Percentiles rank a stretch among this genome's conserved stretches.
Conservation (phyloP, 2,113 vertebrate genomes). For the Rhineura floridana region DNA sequence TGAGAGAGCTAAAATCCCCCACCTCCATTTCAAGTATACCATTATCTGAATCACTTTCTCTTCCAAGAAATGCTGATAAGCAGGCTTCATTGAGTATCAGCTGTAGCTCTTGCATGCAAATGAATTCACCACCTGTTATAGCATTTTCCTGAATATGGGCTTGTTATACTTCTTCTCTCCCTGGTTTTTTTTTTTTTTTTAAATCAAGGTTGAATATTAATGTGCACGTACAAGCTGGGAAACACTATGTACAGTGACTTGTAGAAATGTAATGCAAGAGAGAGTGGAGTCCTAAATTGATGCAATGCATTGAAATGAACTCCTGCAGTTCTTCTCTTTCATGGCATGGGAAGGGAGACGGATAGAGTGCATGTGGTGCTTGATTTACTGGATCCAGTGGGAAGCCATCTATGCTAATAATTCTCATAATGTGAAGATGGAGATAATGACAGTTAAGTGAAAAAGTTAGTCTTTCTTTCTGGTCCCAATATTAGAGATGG, state of each 20-base stretch:
- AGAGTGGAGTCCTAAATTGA: neutral
- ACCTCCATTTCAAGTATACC: slow-evolving; percentile 48
- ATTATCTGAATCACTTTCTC: slow-evolving; percentile 36
- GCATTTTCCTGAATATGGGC: slow-evolving; percentile 5
- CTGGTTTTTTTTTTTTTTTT: neutral
- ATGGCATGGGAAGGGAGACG: neutral
- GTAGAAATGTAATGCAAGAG: neutral
- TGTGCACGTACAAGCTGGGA: neutral
- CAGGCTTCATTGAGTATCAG: slow-evolving; percentile 36
- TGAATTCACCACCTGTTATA: slow-evolving; percentile 14
- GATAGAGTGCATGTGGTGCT: neutral
- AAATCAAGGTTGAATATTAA: neutral
- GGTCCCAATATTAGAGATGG: too few species aligned
- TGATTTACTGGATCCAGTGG: neutral
- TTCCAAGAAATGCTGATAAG: slow-evolving; percentile 31
- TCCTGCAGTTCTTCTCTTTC: neutral
- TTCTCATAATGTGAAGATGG: neutral
- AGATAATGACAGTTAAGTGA: neutral
- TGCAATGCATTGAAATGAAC: neutral
- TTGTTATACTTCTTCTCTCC: slow-evolving; percentile 33
- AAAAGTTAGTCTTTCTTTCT: neutral
- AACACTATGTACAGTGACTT: neutral
- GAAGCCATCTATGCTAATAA: neutral
- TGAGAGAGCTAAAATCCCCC: slow-evolving; percentile 43
- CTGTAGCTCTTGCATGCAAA: slow-evolving; percentile 35